Base-by-base conservation (phyloP, 64 coral and sea anemone species). In the Porites lutea region DNA sequence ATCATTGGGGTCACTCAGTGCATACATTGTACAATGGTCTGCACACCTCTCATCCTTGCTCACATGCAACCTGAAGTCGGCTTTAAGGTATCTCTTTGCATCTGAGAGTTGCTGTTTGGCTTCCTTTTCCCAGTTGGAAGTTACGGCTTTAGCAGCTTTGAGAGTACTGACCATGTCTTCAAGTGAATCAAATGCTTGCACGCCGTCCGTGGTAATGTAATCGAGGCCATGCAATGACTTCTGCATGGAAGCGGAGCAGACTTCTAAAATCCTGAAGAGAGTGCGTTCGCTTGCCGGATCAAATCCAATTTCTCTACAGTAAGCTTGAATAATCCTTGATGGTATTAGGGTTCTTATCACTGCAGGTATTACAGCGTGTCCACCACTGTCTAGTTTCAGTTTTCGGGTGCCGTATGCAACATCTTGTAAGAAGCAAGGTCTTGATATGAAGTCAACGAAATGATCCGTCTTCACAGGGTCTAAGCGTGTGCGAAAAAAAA, bases 31-130 rank as follows among this genome's bases (percentile, higher is more conserved):
- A 21, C 85, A 88, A 22, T 88, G 85, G 85, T 88, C 85, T 57
- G 8, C n/a, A 51, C 85, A 88, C 18, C 53, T 48, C 7, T 88
- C 85, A 14, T 75, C 23, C 4, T 13, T 59, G 14, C 62, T 81
- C 47, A 87, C 75, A 61, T 92, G 73, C 65, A 83, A 13, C 82
- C 77, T 92, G 48, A 68, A 92, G 46, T 79, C 90, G 52, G 82
- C 64, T 68, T 87, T 92, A n/a, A n/a, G n/a, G 62, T 92, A 92
- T 60, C 82, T 47, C 60, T 86, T 92, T 77, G 50, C 91, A 5
- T 83, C 72, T 70, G 15, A 19, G 6, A 86, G 60, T 49, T 74
- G 48, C 55, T 92, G 59, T 18, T 69, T 77, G 18, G 60, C 18
- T 68, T 54, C 75, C 54, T 92, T 86, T 7, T 21, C 60, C 91